These are phyloP conservation scores for Donacobius atricapilla DNA, from an alignment of 2,113 vertebrate species.

Conservation along the genomic window DNA sequence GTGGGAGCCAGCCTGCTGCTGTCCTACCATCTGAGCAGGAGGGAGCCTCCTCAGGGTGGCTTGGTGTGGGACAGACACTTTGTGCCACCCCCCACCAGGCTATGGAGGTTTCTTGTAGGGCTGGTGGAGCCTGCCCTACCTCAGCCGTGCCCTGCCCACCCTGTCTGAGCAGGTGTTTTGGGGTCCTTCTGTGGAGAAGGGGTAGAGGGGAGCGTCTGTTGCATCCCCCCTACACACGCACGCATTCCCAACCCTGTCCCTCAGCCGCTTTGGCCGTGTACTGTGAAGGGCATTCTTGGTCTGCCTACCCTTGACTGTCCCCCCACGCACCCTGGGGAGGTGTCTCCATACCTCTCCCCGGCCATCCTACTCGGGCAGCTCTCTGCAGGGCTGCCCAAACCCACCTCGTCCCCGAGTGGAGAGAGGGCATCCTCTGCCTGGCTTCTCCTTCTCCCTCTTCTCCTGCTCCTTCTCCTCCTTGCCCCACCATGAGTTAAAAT, in stretches of 20 bases:
- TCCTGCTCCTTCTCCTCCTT: neutral
- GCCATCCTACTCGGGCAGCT: neutral
- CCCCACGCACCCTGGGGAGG: rapidly evolving
- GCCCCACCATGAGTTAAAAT: neutral
- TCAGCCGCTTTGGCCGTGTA: slow-evolving; percentile 14
- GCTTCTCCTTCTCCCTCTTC: neutral
- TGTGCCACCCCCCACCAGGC: neutral
- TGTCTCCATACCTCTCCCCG: rapidly evolving
- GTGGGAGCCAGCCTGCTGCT: neutral
- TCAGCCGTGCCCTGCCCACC: neutral
- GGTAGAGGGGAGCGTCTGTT: neutral
- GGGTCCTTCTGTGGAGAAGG: neutral
- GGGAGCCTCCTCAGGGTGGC: neutral
- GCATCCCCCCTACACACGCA: neutral
- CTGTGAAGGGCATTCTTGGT: neutral
- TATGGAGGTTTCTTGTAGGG: neutral
- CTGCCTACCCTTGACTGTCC: neutral
- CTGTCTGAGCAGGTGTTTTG: neutral
- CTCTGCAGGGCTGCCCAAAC: neutral
- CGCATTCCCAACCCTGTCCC: neutral
- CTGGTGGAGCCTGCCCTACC: neutral
- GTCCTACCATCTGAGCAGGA: neutral
- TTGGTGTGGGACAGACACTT: neutral
- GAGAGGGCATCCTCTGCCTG: neutral
- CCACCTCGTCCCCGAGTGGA: rapidly evolving